These are phyloP conservation scores for Hirtodrosophila alboralis DNA, from an alignment of 2,888 invertebrate species.

Conservation along the genomic window DNA sequence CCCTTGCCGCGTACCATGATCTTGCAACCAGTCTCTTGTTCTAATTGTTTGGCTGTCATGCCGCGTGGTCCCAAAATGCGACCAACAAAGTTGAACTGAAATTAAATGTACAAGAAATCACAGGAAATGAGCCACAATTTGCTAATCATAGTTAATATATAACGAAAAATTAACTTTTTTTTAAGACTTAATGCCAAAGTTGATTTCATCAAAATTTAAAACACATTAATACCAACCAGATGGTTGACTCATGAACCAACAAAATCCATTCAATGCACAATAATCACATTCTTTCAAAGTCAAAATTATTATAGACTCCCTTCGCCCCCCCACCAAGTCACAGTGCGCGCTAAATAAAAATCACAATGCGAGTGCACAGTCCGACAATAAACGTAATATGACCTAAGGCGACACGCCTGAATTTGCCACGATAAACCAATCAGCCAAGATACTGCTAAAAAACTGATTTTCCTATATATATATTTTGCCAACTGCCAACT, in stretches of 20 bases:
- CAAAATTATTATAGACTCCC: constrained; percentile 65
- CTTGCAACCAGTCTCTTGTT: constrained; percentile 99
- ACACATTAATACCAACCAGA: constrained; percentile 49
- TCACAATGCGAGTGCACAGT: constrained; percentile 37
- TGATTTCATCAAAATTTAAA: constrained; percentile 65
- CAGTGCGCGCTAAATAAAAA: constrained; percentile 5
- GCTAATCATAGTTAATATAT: constrained; percentile 43
- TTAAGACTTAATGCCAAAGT: constrained; percentile 46
- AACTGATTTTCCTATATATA: no score
- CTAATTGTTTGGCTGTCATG: constrained; percentile 99
- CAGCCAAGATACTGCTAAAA: constrained; percentile 58
- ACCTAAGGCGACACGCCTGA: constrained; percentile 77
- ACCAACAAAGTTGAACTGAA: constrained; percentile 99
- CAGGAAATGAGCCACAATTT: constrained; percentile 67
- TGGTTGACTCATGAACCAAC: constrained; percentile 45
- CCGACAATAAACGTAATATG: constrained; percentile 54
- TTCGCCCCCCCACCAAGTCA: neutral
- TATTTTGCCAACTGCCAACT: constrained; percentile 54
- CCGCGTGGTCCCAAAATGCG: constrained; percentile 99
- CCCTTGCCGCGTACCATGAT: constrained; percentile 99
- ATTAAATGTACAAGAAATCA: constrained; percentile 81
- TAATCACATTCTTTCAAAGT: constrained; percentile 61
- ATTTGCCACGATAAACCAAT: constrained; percentile 81
- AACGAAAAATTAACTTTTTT: constrained; percentile 32
- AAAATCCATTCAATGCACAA: constrained; percentile 44